Evolutionary conservation across 2,888 invertebrate species (phyloP), one percentile per base, ranked within the genome.

Genomic region (Oscheius sp.): DNA sequence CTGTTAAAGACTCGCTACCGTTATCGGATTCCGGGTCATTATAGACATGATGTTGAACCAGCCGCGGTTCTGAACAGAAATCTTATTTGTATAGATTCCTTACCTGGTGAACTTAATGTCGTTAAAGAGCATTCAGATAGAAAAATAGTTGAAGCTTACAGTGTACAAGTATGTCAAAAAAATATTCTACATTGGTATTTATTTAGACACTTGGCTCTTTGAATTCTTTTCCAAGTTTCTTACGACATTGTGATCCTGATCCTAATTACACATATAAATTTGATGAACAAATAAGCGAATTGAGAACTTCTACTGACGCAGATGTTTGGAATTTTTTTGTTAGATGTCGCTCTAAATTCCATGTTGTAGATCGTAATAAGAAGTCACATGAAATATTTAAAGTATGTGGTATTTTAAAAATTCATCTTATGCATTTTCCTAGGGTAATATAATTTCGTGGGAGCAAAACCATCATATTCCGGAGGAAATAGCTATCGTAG

Each of bases 21-120:
- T 9, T 18, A 53, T 18, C 73, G 78, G 18, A 35, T 73, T 13
- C 80, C 80, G 12, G 77, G 77, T 7, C 73, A 72, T 58, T 74
- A 76, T 18, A 53, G 72, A 0, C 66, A 21, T 27, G 71, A 68
- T 27, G 56, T 69, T 0, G 46, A 63, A 2, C 29, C 66, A 21
- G 69, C 35, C 21, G 58, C 69, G 16, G 16, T 80, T 3, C 61
- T 66, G n/a, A 73, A 76, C 59, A 46, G 79, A 16, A 79, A 79
- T 68, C 58, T 79, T 12, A 70, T 81, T 7, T 74, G 73, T 7
- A 64, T 73, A 13, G 73, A 69, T 52, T 64, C 29, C 2, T 70
- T 16, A 3, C 9, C 43, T 49, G 43, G 75, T 21, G 16, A 61
- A 61, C 16, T 61, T 6, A 43, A 9, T 41, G 16, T 61, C 6